Percentiles rank a stretch among this genome's conserved stretches.
Evolutionary conservation across 2,113 vertebrate species (phyloP).

Genomic region (Paramormyrops kingsleyae): DNA sequence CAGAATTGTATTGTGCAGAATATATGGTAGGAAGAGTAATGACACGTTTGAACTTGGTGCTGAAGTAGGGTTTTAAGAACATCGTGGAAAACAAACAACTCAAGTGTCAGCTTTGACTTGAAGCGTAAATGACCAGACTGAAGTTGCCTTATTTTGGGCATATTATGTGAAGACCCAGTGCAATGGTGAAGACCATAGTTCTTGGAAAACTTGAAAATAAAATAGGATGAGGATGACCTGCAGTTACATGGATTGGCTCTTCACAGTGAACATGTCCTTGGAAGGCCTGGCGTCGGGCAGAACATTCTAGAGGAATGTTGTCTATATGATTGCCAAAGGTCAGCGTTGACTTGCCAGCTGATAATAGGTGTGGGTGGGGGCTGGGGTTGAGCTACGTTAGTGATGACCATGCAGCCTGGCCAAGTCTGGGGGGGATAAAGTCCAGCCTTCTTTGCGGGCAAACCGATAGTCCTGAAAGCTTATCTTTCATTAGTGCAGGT

Average conservation of each 20-base stretch:
- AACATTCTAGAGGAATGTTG: neutral
- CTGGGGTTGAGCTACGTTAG: neutral
- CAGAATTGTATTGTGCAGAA: constrained; percentile 10
- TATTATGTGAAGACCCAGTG: neutral
- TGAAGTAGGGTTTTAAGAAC: neutral
- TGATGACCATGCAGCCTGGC: neutral
- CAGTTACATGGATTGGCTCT: neutral
- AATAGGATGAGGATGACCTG: neutral
- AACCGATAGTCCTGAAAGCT: neutral
- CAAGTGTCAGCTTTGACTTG: neutral
- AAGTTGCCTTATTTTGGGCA: neutral
- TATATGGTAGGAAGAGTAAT: neutral
- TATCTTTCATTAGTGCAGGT: too few relatives aligned
- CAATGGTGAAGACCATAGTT: neutral
- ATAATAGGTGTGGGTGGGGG: neutral
- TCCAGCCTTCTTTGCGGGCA: neutral
- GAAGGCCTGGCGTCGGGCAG: neutral
- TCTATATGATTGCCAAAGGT: neutral
- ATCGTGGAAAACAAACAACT: neutral
- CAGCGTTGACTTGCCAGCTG: neutral
- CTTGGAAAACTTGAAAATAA: neutral
- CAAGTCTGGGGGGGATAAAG: constrained; percentile 1
- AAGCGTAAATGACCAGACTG: neutral
- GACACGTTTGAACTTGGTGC: neutral
- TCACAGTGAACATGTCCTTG: neutral